These are phyloP conservation scores for Phallusia fumigata DNA, from an alignment of 23 tunicate species.

Conservation along the genomic window DNA sequence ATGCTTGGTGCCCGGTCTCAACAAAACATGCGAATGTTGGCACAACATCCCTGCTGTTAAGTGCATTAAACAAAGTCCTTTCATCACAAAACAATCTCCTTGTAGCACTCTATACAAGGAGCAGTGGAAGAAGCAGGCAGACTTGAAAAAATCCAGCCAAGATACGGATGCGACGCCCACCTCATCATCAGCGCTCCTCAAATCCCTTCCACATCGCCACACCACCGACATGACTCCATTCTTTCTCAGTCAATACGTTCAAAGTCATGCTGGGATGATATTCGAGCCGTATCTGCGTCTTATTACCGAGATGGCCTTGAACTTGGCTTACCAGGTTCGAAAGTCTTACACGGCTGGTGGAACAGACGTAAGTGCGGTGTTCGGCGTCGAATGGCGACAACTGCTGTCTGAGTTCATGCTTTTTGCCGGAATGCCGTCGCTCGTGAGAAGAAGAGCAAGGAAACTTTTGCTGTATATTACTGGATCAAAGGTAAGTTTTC, in stretches of 20 bases:
- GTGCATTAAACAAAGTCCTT: no score
- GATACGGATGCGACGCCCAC: constrained; percentile 1
- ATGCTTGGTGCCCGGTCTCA: no score
- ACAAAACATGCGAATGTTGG: no score
- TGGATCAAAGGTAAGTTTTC: constrained; percentile 61
- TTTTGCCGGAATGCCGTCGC: constrained; percentile 62
- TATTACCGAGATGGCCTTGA: constrained; percentile 81
- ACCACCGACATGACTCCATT: constrained; percentile 75
- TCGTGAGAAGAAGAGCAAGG: constrained; percentile 59
- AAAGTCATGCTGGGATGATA: constrained; percentile 62
- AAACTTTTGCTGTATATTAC: constrained; percentile 63
- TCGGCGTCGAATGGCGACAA: constrained; percentile 42
- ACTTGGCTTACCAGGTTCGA: constrained; percentile 63
- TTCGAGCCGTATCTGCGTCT: constrained; percentile 68
- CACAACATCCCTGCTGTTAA: no score
- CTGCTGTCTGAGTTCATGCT: constrained; percentile 81
- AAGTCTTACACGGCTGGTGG: constrained; percentile 32
- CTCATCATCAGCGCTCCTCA: constrained; percentile 24
- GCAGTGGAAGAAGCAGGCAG: constrained; percentile 49
- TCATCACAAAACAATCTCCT: background rate
- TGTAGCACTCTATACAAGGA: constrained; percentile 50
- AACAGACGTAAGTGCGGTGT: constrained; percentile 13
- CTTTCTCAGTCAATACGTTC: constrained; percentile 67
- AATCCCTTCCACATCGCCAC: constrained; percentile 13
- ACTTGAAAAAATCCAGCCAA: background rate